Base-by-base conservation (phyloP, 2,888 invertebrate species). In the Hydriomena furcata region DNA sequence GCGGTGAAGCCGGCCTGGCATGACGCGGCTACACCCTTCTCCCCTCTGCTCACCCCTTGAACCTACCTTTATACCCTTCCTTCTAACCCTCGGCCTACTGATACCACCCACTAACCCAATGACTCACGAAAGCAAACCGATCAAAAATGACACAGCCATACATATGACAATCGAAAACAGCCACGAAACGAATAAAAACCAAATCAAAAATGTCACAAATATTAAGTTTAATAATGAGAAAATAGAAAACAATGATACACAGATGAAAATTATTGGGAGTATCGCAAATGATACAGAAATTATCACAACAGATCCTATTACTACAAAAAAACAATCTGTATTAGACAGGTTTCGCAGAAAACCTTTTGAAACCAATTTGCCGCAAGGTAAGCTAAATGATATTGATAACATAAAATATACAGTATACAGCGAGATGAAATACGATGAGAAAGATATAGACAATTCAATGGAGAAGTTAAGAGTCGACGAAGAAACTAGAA, bases 1-100 rank as follows among this genome's bases (percentile, higher is more conserved):
- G 77, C 73, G 71, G 53, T 74, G 62, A 73, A 64, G 82, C 76
- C 78, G 76, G 74, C 84, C 77, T 84, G 89, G 87, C 75, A 89
- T 89, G 89, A 84, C 81, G 86, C 81, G 76, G 67, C 71, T 70
- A 71, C 72, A 68, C 70, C 71, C 62, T 66, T 45, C 69, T 58
- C 63, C 68, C 80, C 79, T 79, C 72, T 76, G 64, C 70, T 80
- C 75, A 79, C 62, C 85, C 84, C 79, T 81, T 71, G 84, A 73
- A 62, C 65, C 75, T 59, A 69, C 69, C 79, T 81, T 79, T 55
- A 67, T 71, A 66, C 56, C 79, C 67, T 64, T 68, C 72, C 64
- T 55, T 7, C 21, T 81, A 11, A 63, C 76, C 54, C 64, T 77
- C 46, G 12, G 23, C 31, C 56, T 79, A 17, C 52, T 78, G 35